Evolutionary conservation across 2,797 vertebrate species (phyloP), one percentile per base, ranked within the genome.

Genomic region (Centropyge bicolor): DNA sequence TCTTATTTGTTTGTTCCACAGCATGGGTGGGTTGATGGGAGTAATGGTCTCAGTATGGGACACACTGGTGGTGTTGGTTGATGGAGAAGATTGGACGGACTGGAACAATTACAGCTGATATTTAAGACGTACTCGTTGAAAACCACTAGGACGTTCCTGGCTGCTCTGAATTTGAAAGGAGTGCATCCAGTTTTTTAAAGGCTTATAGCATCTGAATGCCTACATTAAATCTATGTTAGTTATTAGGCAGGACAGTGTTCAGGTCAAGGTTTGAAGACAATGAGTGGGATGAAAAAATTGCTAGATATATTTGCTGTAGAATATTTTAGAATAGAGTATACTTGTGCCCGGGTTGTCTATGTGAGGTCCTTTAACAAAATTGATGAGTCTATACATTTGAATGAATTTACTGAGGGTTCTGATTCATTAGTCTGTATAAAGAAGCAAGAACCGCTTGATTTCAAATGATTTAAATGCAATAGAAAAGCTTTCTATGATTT

Each of bases 21-120:
- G 62, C 61, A 69, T 72, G 75, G 76, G 49, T 79, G 82, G 74
- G 72, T 83, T 81, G 76, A 68, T 77, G 70, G 81, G 70, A 65
- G 76, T 89, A 90, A 93, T 89, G 54, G 68, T 62, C 76, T 89
- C 86, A 87, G 78, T 22, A 83, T 89, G 86, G 73, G 78, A 80
- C 63, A 49, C 20, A 7, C 48, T 85, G 65, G 59, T 80, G 56
- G 51, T 77, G 81, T 57, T 60, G 66, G 64, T 80, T 74, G 71
- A 86, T 72, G 55, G 63, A 78, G 24, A 40, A 63, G 48, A 75
- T 69, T 54, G 56, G 40, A 73, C 1, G 59, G 43, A 71, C 46
- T 80, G 81, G 76, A 90, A 81, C 79, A 75, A 83, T 83, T 84
- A 76, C 35, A 63, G 70, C 24, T 71, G 43, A 82, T 88, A 79